A percentile compares a stretch with the other conserved stretches of the same genome.
These are phyloP conservation scores for Corythaeola cristata DNA, from an alignment of 2,113 vertebrate genomes.

Conservation along the genomic window DNA sequence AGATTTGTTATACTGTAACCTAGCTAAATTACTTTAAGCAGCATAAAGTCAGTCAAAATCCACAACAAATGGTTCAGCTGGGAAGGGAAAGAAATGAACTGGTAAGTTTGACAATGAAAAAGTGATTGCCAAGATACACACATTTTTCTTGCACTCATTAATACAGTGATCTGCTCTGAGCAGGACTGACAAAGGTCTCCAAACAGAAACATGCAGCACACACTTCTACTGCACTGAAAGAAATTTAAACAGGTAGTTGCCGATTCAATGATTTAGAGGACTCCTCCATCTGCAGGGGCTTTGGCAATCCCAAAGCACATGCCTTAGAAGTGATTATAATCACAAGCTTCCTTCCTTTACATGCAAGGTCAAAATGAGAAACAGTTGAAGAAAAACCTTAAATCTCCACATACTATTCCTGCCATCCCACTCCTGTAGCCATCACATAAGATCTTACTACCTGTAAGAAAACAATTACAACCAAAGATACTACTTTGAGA, in stretches of 20 bases:
- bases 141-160: background rate
- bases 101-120: background rate
- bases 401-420: background rate
- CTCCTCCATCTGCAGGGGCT: background rate
- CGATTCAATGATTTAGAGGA: background rate
- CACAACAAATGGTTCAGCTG: background rate
- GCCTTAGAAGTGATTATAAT: background rate
- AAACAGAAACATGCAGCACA: background rate
- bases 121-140: conserved; percentile 6
- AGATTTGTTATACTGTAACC: background rate
- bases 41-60: background rate
- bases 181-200: background rate
- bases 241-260: background rate
- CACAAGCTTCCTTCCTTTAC: background rate
- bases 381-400: background rate
- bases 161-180: background rate
- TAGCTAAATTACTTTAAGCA: background rate
- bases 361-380: background rate
- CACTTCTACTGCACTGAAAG: background rate
- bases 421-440: background rate
- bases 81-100: background rate
- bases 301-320: background rate
- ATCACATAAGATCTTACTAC: background rate
- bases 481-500: background rate
- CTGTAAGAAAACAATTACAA: background rate